Evolutionary conservation across 2,888 invertebrate species (phyloP).

Genomic region (Amiota mariae): DNA sequence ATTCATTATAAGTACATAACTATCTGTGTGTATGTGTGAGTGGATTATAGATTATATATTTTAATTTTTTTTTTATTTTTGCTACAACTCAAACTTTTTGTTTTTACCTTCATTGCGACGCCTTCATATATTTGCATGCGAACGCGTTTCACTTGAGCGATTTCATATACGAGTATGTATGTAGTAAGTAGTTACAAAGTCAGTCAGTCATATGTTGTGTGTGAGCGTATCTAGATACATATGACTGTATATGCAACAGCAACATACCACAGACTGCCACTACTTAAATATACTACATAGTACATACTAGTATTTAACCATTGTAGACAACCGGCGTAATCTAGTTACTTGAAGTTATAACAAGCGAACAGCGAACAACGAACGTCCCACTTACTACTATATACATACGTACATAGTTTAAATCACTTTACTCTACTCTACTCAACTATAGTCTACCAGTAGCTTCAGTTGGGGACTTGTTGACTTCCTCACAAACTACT

Average conservation of each 20-base stretch:
- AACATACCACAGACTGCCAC: constrained; percentile 14
- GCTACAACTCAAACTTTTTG: constrained; percentile 23
- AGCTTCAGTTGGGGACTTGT: neutral
- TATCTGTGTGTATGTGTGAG: neutral
- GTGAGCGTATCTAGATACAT: constrained; percentile 8
- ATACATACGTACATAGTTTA: no score
- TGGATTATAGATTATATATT: constrained; percentile 42
- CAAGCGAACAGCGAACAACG: constrained; percentile 18
- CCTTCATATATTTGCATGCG: constrained; percentile 58
- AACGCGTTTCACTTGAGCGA: constrained; percentile 54
- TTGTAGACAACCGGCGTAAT: constrained; percentile 19
- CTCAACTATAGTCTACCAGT: neutral
- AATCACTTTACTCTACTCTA: no score
- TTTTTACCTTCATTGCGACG: constrained; percentile 42
- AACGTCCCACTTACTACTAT: constrained; percentile 10
- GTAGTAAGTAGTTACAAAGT: neutral
- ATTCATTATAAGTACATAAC: neutral
- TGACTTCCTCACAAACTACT: neutral
- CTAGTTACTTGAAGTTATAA: constrained; percentile 14
- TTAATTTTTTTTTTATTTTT: constrained; percentile 22
- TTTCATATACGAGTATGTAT: constrained; percentile 34
- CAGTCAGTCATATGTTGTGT: constrained; percentile 1
- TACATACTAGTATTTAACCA: neutral
- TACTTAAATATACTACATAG: neutral
- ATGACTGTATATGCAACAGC: no score